Evolutionary conservation across 2,888 invertebrate species (phyloP), one percentile per base, ranked within the genome.

Genomic region (Capitulum mitella): DNA sequence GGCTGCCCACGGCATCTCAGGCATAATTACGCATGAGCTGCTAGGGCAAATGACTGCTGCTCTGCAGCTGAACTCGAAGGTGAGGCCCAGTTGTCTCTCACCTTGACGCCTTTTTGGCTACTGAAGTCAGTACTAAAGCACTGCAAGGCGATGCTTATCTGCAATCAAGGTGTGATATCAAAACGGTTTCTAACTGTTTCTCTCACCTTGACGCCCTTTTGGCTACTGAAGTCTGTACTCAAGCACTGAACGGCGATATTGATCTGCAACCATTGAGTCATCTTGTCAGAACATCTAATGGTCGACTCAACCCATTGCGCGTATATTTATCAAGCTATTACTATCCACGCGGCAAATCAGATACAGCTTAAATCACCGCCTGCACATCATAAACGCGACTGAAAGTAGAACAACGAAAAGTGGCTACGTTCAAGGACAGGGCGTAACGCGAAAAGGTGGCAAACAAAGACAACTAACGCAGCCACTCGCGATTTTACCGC

Each of bases 71-170:
- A n/a, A n/a, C n/a, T n/a, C n/a, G n/a, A 29, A 29, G 58, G 29
- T 12, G 58, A 58, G 51, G 1, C 58, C 8, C 29, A n/a, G 3
- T 26, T 12, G 26, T 29, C 2, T n/a, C 88, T 87, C 86, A 93
- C 93, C 91, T 99, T 99, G 81, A 99, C 98, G 85, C 98, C 98
- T 87, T 99, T 99, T 88, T 99, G 99, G 89, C 98, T 98, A 89
- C 98, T 98, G 88, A 99, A 99, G 88, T 99, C 99, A 83, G 98
- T 99, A 87, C 98, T 98, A 82, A 99, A 90, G 87, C 99, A 99
- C 86, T 99, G 98, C 81, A 98, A 96, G 78, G 98, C 98, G 83
- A 99, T 93, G 87, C 97, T 98, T 85, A 98, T 95, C 97, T 97
- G 90, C 82, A 91, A 91, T 83, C 78, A 80, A 80, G 80, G 16